Evolutionary conservation across 2,113 vertebrate genomes (phyloP), one percentile per base, ranked within the genome.

Genomic region (Empidonax alnorum): DNA sequence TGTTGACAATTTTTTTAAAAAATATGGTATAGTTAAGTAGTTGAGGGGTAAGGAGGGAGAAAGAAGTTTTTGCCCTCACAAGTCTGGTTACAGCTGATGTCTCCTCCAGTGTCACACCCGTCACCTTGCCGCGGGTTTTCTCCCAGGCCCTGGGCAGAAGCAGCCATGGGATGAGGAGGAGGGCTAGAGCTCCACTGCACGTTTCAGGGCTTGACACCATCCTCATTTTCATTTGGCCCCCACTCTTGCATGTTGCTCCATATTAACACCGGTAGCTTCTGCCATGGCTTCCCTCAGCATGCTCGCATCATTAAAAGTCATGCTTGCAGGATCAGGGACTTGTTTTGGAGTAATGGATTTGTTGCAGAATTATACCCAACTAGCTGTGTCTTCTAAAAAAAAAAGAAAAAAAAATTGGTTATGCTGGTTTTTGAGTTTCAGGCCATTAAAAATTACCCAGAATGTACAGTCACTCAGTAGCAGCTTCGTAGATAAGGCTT

Each of bases 391-490:
- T 96, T 92, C 88, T 90, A 2, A 77, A 89, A 86, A 76, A 80
- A 80, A 86, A 46, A 12, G 7, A 35, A 35, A 50, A 87, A 94
- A 92, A 87, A 93, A 94, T 73, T 80, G 69, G 93, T 89, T 96
- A 84, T 96, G 95, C 88, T 92, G 65, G 19, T 93, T 97, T 95
- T 95, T 94, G 76, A 94, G 90, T 97, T 94, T 96, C 88, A 95
- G 93, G 95, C 96, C 93, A 96, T 97, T 96, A 97, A 96, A 97
- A 96, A 97, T 96, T 96, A 94, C 93, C 92, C 94, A 78, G 90
- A 96, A 96, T 79, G 86, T 96, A 95, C 92, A 95, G 94, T 94
- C 93, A 82, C 94, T 90, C 96, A 93, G 96, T 89, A 96, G 94
- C 90, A 87, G 90, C 88, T 96, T 92, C 86, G 1, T 84, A 96